These are phyloP conservation scores for Hepsetus odoe DNA, from an alignment of 2,113 vertebrate genomes.

Conservation along the genomic window DNA sequence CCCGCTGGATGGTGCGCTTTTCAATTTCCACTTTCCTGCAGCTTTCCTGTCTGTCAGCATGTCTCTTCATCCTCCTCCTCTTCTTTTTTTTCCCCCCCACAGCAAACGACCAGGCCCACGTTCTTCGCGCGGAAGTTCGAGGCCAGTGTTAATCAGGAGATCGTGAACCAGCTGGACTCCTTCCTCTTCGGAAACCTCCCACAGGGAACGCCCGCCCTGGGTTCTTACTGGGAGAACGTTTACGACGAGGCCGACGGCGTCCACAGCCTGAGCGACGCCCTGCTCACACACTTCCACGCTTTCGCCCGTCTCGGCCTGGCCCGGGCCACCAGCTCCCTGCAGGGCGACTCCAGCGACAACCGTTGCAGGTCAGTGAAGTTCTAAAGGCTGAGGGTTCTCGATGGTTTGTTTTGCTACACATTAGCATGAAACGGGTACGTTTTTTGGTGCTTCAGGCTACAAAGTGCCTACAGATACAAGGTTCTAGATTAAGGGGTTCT, in stretches of 20 bases:
- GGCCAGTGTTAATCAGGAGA: constrained; percentile 95
- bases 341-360: constrained; percentile 79
- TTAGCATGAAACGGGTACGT: too few relatives aligned
- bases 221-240: constrained; percentile 92
- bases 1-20: constrained; percentile 26
- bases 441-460: too few relatives aligned
- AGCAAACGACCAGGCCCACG: constrained; percentile 95
- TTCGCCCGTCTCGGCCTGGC: constrained; percentile 88
- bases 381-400: too few relatives aligned
- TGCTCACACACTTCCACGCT: constrained; percentile 89
- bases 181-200: constrained; percentile 90
- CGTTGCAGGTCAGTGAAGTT: constrained; percentile 85
- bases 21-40: constrained; percentile 37
- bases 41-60: constrained; percentile 6
- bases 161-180: constrained; percentile 91
- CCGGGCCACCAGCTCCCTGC: constrained; percentile 79
- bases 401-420: too few relatives aligned
- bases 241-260: constrained; percentile 89
- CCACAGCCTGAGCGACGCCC: constrained; percentile 83
- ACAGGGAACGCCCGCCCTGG: constrained; percentile 80
- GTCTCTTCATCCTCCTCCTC: neutral
- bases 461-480: too few relatives aligned
- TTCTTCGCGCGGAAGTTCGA: constrained; percentile 99
- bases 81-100: constrained; percentile 40
- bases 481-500: too few relatives aligned